Conservation (phyloP, 2,888 invertebrate species). For the Pseudococcus jackbeardsleyi region DNA sequence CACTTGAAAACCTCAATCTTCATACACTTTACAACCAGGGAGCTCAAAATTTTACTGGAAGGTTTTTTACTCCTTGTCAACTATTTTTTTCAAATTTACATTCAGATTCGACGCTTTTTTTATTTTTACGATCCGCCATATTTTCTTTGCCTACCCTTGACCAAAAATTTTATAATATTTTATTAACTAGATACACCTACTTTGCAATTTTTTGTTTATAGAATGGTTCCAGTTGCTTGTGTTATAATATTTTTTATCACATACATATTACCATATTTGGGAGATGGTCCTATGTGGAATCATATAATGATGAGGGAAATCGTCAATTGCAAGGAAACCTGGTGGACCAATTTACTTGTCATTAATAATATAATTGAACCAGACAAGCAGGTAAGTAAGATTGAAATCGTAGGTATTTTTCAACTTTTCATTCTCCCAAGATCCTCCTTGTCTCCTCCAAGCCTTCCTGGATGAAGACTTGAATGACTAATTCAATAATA, state of each 20-base stretch:
- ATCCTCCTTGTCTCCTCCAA: not conserved
- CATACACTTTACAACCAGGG: too few species aligned
- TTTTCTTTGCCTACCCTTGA: too few species aligned
- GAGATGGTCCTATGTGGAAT: constrained; percentile 67
- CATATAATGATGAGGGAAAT: constrained; percentile 65
- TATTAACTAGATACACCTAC: too few species aligned
- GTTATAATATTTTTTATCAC: constrained; percentile 34
- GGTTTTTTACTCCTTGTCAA: too few species aligned
- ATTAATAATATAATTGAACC: constrained; percentile 67
- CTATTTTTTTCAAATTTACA: too few species aligned
- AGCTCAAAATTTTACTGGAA: too few species aligned
- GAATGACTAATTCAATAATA: too few species aligned
- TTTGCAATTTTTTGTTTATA: not conserved
- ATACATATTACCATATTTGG: constrained; percentile 61
- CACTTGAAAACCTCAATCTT: too few species aligned
- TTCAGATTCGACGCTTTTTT: too few species aligned
- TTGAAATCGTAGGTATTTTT: not conserved
- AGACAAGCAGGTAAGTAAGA: constrained; percentile 66
- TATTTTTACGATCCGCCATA: too few species aligned
- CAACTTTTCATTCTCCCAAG: not conserved
- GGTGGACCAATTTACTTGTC: constrained; percentile 67
- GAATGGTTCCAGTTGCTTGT: constrained; percentile 64
- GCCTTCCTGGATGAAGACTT: too few species aligned
- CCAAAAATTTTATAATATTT: too few species aligned
- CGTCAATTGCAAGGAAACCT: constrained; percentile 67